Base-by-base conservation (phyloP, 2,888 invertebrate genomes). In the Spisula solida region DNA sequence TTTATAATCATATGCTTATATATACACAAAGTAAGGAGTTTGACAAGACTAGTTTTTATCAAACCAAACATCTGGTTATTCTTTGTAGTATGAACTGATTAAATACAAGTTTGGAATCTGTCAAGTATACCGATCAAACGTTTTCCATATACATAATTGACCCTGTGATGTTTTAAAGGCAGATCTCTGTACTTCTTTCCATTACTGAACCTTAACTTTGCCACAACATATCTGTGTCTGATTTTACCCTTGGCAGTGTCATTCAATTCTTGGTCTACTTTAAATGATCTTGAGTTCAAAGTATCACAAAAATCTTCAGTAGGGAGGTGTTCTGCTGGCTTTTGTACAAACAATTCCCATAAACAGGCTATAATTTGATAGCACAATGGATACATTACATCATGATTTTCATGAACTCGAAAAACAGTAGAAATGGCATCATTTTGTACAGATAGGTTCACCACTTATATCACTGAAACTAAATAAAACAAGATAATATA, bases 71-170 rank as follows among this genome's bases (percentile, higher is more conserved):
- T 41, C 41, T 41, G 41, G 41, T 41, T 41, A 41, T 41, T 41
- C 41, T 41, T 5, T 41, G 41, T 2, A 41, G 2, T 41, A 41
- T 41, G 41, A 41, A 41, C 41, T 41, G 41, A 41, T 41, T 8
- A 41, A 41, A 41, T 41, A 81, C 6, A 47, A n/a, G 80, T 47
- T 80, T 80, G 34, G 20, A 80, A 80, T 41, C 47, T 41, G 41
- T 80, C 80, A 47, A 80, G 80, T 31, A 80, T n/a, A 41, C 10
- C 14, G 47, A 80, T 80, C 31, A 6, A 66, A 66, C 66, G 66
- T 66, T 66, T 66, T 25, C 80, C 25, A 78, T 78, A 31, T 78
- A 16, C 78, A 78, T 78, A 78, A 78, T 78, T 78, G 25, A 78
- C 14, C 78, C 20, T 25, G 20, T 25, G 78, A 78, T n/a, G 78